These are phyloP conservation scores for Numenius phaeopus DNA, from an alignment of 2,797 vertebrate genomes.

Conservation along the genomic window DNA sequence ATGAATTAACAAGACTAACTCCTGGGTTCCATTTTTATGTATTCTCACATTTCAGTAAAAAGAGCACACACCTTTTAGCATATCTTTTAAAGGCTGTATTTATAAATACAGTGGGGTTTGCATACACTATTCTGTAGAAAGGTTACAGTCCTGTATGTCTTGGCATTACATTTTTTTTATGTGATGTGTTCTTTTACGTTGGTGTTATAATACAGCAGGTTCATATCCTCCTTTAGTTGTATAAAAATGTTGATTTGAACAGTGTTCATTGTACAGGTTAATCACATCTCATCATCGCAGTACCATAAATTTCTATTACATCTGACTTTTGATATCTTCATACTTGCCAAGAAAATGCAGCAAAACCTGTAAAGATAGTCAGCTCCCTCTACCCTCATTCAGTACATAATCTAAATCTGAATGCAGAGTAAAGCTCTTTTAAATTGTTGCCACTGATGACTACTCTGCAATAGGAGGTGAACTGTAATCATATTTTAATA, in stretches of 20 bases:
- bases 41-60: background rate
- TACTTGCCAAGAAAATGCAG: background rate
- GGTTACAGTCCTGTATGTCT: background rate
- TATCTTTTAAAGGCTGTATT: background rate
- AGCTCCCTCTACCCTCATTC: background rate
- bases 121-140: background rate
- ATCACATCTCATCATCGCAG: background rate
- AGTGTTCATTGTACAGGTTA: background rate
- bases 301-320: background rate
- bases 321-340: background rate
- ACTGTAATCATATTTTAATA: rapidly evolving
- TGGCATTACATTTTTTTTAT: background rate
- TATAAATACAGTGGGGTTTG: background rate
- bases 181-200: background rate
- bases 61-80: rapidly evolving
- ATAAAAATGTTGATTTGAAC: background rate
- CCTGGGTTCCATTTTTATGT: background rate
- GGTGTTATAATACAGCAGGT: background rate
- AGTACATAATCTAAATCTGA: background rate
- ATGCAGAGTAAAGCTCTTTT: background rate
- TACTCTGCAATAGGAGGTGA: background rate
- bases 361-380: background rate
- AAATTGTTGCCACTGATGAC: background rate
- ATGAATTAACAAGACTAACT: background rate
- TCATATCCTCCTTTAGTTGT: background rate